Evolutionary conservation across 1,140 invertebrate species (phyloP), one percentile per base, ranked within the genome.

Genomic region (Macrobrachium nipponense): DNA sequence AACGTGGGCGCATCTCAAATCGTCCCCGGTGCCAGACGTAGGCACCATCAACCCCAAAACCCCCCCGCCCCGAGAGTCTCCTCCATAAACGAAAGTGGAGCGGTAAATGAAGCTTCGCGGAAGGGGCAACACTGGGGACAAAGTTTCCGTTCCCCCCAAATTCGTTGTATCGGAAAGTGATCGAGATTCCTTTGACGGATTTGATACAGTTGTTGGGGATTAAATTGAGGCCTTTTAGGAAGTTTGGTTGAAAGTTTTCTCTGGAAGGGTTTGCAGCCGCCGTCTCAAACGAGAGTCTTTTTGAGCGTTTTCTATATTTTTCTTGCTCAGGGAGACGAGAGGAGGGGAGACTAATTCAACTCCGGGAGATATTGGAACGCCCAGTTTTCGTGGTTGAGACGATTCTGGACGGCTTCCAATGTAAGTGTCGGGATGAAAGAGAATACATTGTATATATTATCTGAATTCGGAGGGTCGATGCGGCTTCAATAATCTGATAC

Each of bases 191-290:
- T 81, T 81, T 81, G 80, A 81, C 72, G 60, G 14, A 72, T 81
- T 72, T 72, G 66, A 81, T 72, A 81, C 80, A 81, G 64, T 81
- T 66, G 23, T 23, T 81, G 80, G 23, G 64, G 80, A 81, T 81
- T 70, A 81, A 81, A 81, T 59, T 68, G 73, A 58, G 80, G 23
- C 80, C 66, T 68, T 68, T 72, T 72, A 81, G 58, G n/a, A 82
- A 82, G 81, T 76, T 76, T 76, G 51, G 51, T 2, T 51, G 15
- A 73, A 43, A 82, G 62, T 8, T 61, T 70, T 60, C 17, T 82
- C 58, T 75, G 81, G 62, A 75, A 82, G 60, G 81, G 72, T 82
- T 76, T 59, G 62, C 73, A 64, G 59, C 17, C 58, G 59, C 17
- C 58, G 36, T 18, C 70, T 75, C 72, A 76, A 82, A 82, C 72